Conservation (phyloP, 2,113 vertebrate genomes). For the Psilopogon haemacephalus region DNA sequence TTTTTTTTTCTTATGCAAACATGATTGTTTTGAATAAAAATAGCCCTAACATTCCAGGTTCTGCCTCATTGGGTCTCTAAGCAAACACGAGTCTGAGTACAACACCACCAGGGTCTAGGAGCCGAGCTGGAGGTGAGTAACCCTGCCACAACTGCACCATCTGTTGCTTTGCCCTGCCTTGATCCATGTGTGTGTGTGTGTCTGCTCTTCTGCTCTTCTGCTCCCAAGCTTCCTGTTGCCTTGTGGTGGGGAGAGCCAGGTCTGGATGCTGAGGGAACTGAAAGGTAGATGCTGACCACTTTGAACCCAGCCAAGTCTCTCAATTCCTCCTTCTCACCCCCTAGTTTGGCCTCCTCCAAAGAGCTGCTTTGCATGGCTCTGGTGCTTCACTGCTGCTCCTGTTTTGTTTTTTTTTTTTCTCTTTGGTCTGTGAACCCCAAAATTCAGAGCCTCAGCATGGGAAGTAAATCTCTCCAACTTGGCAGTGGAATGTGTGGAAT, state of each 20-base stretch:
- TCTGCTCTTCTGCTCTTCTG: constrained; percentile 22
- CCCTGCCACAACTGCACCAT: constrained; percentile 5
- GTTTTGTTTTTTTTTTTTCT: too few species aligned
- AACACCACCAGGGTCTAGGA: constrained; percentile 99
- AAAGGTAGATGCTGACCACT: neutral
- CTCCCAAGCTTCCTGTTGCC: neutral
- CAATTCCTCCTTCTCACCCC: neutral
- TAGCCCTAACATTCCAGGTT: constrained; percentile 99
- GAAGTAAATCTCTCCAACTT: neutral
- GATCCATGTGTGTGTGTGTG: neutral
- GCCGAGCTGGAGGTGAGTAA: constrained; percentile 94
- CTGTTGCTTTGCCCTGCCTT: constrained; percentile 28
- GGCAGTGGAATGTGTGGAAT: neutral
- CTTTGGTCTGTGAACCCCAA: constrained; percentile 19
- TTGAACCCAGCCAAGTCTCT: neutral
- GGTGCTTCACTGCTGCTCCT: neutral
- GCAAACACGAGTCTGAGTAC: constrained; percentile 99
- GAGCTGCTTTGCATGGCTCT: constrained; percentile 59
- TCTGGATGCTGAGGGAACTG: neutral
- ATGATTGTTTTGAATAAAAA: constrained; percentile 93
- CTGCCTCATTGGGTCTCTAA: constrained; percentile 99
- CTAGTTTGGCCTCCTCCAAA: neutral
- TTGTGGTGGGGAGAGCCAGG: neutral
- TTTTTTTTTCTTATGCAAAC: constrained; percentile 80
- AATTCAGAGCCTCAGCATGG: neutral